Evolutionary conservation across 2,888 invertebrate genomes (phyloP).

Genomic region (Drosophila kambysellisi): DNA sequence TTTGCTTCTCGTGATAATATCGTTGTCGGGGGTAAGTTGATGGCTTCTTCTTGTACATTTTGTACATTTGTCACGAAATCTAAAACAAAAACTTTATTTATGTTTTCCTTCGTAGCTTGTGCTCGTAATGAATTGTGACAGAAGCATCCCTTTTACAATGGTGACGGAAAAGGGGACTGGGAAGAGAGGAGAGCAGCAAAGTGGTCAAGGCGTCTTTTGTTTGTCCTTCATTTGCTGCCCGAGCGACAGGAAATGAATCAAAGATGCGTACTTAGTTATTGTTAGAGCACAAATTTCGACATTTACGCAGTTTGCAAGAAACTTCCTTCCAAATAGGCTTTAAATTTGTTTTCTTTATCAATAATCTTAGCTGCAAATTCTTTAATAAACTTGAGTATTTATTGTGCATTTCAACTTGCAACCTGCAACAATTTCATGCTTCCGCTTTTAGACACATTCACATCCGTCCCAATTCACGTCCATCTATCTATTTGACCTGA

Average conservation of each 20-base stretch:
- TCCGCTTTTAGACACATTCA: conserved; percentile 28
- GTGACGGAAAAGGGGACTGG: not conserved
- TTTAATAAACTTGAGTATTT: not conserved
- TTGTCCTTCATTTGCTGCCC: conserved; percentile 62
- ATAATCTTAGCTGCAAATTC: not conserved
- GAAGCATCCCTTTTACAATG: conserved; percentile 14
- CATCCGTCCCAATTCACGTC: conserved; percentile 13
- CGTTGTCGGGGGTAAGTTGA: conserved; percentile 45
- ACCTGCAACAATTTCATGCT: conserved; percentile 50
- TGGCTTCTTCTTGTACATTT: conserved; percentile 57
- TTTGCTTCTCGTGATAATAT: conserved; percentile 74
- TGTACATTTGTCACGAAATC: conserved; percentile 77
- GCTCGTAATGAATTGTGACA: conserved; percentile 74
- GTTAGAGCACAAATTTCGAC: conserved; percentile 3
- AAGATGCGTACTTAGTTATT: conserved; percentile 13
- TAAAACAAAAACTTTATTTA: conserved; percentile 74
- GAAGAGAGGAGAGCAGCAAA: conserved; percentile 5
- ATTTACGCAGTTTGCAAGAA: not conserved
- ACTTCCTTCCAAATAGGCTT: not conserved
- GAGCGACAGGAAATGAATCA: conserved; percentile 4
- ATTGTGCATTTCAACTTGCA: conserved; percentile 18
- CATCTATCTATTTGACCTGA: conserved; percentile 37
- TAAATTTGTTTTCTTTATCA: not conserved
- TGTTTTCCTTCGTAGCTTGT: conserved; percentile 53
- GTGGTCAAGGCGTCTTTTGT: conserved; percentile 51